Conservation (phyloP, 2,113 vertebrate species). For the Anhinga rufa region DNA sequence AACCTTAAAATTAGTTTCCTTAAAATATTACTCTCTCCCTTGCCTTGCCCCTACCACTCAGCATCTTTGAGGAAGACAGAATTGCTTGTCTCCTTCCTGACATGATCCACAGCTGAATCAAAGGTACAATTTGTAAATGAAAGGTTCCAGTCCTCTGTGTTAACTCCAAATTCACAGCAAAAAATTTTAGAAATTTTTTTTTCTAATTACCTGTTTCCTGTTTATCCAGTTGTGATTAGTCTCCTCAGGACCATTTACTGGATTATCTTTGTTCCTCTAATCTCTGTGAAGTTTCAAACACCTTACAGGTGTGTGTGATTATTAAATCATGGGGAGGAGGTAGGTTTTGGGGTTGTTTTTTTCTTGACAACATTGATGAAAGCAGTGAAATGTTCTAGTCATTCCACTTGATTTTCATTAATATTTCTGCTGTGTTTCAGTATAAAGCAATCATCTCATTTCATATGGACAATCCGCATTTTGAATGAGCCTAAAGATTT, state of each 20-base stretch:
- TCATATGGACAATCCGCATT: not conserved
- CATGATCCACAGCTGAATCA: not conserved
- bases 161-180: not conserved
- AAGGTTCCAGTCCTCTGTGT: not conserved
- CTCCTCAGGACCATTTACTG: not conserved
- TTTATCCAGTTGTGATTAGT: not conserved
- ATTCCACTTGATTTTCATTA: constrained; percentile 43
- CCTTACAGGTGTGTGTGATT: not conserved
- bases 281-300: not conserved
- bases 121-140: not conserved
- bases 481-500: constrained; percentile 58
- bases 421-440: constrained; percentile 25
- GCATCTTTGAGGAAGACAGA: not conserved
- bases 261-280: not conserved
- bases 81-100: not conserved
- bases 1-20: not conserved
- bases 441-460: constrained; percentile 43
- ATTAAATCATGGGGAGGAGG: not conserved
- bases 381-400: not conserved
- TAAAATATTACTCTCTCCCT: not conserved
- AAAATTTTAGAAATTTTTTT: not conserved
- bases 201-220: not conserved
- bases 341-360: not conserved
- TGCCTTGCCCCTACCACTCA: not conserved
- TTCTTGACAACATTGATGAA: not conserved